Percentiles rank a stretch among this genome's conserved stretches.
Conservation (phyloP, 1,140 invertebrate genomes). For the Habropoda laboriosa region DNA sequence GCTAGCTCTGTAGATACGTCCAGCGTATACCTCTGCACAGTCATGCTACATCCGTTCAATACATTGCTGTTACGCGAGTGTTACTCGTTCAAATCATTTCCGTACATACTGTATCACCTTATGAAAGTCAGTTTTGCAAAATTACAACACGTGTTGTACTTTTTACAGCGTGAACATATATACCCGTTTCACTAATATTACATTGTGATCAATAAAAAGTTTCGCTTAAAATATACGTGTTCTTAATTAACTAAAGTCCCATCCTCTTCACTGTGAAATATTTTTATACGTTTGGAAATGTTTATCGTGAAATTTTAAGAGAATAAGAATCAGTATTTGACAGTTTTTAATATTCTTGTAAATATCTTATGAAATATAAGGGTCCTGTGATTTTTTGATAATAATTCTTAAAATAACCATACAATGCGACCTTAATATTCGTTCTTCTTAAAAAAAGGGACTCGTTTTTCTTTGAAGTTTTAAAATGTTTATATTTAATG, state of each 20-base stretch:
- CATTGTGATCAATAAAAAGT: background rate
- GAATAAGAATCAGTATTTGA: background rate
- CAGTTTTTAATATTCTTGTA: background rate
- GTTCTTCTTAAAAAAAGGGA: too few species aligned
- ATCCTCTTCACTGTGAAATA: background rate
- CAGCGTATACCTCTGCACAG: background rate
- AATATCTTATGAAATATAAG: too few species aligned
- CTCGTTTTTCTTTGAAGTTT: too few species aligned
- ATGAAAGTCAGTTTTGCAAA: background rate
- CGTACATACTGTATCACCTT: background rate
- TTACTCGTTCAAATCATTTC: background rate
- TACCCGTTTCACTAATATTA: too few species aligned
- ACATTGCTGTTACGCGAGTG: background rate
- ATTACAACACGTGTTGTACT: background rate
- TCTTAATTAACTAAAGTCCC: background rate
- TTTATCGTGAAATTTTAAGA: background rate
- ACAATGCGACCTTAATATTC: too few species aligned
- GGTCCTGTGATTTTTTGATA: too few species aligned
- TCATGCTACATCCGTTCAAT: background rate
- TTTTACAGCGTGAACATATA: background rate
- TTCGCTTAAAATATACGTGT: background rate
- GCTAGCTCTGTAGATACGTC: conserved; percentile 6
- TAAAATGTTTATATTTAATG: too few species aligned
- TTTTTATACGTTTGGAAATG: background rate
- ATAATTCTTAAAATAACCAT: too few species aligned